Percentiles rank a stretch among this genome's conserved stretches.
These are phyloP conservation scores for Saturnia pavonia DNA, from an alignment of 2,888 invertebrate genomes.

Conservation along the genomic window DNA sequence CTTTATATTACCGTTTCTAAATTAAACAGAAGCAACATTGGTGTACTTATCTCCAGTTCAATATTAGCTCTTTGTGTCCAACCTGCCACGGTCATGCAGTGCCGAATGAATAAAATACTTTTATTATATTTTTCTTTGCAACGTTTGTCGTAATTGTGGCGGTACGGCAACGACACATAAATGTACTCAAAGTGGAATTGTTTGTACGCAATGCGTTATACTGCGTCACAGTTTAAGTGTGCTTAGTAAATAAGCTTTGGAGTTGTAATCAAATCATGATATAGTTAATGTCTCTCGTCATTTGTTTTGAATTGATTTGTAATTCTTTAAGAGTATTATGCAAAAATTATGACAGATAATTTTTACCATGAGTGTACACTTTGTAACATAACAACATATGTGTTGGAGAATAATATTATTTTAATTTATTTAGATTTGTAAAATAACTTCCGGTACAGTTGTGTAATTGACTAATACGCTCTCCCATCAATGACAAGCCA, in stretches of 20 bases:
- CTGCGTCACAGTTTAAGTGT: background rate
- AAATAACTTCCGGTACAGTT: too few relatives aligned
- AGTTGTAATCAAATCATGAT: background rate
- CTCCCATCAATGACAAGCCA: too few relatives aligned
- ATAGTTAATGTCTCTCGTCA: too few relatives aligned
- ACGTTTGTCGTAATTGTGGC: slow-evolving; percentile 13
- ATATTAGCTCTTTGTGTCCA: background rate
- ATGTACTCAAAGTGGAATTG: slow-evolving; percentile 20
- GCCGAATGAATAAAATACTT: slow-evolving; percentile 17
- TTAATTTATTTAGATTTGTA: too few relatives aligned
- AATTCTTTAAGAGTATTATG: background rate
- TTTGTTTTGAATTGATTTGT: too few relatives aligned
- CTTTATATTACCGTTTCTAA: background rate
- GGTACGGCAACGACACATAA: slow-evolving; percentile 14
- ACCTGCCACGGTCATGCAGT: slow-evolving; percentile 1
- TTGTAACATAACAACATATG: too few relatives aligned
- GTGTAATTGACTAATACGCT: too few relatives aligned
- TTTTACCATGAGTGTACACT: too few relatives aligned
- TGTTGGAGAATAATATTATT: too few relatives aligned
- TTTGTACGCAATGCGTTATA: slow-evolving; percentile 11
- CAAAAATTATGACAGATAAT: background rate
- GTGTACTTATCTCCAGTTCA: background rate
- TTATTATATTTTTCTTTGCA: slow-evolving; percentile 20
- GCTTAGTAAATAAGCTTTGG: background rate
- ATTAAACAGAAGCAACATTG: background rate